Conservation (phyloP, 2,113 vertebrate species). For the Setophaga petechia region DNA sequence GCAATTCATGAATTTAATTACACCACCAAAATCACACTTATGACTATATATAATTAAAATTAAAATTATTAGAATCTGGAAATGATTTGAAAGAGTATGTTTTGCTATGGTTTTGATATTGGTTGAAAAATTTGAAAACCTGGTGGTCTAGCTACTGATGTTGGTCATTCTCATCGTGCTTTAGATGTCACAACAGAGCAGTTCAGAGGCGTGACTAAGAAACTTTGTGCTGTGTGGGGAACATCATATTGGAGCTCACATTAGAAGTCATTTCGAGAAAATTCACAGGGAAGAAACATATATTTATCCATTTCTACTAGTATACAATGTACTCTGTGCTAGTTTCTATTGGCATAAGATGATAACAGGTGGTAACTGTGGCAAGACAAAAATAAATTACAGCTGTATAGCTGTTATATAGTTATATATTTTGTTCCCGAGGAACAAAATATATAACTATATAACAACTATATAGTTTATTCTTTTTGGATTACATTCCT, state of each 20-base stretch:
- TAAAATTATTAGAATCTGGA: background rate
- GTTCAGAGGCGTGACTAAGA: background rate
- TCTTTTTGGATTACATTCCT: background rate
- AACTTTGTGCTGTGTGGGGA: background rate
- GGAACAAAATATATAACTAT: background rate
- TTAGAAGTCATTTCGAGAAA: background rate
- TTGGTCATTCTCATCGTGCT: background rate
- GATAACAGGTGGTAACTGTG: background rate
- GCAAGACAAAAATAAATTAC: background rate
- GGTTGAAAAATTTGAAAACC: background rate
- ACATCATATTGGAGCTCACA: background rate
- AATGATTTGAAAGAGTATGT: background rate
- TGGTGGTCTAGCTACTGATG: background rate
- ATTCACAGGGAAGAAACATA: accelerated
- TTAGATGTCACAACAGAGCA: background rate
- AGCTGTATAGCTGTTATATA: too few species aligned
- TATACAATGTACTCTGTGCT: background rate
- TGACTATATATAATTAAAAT: background rate
- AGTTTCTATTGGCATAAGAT: background rate
- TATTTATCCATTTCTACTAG: background rate
- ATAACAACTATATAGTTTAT: background rate
- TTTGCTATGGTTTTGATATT: background rate
- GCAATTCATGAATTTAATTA: background rate
- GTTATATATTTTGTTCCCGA: background rate
- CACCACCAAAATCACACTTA: background rate